These are phyloP conservation scores for Muraenolepis orangiensis DNA, from an alignment of 2,797 vertebrate genomes.

Conservation along the genomic window DNA sequence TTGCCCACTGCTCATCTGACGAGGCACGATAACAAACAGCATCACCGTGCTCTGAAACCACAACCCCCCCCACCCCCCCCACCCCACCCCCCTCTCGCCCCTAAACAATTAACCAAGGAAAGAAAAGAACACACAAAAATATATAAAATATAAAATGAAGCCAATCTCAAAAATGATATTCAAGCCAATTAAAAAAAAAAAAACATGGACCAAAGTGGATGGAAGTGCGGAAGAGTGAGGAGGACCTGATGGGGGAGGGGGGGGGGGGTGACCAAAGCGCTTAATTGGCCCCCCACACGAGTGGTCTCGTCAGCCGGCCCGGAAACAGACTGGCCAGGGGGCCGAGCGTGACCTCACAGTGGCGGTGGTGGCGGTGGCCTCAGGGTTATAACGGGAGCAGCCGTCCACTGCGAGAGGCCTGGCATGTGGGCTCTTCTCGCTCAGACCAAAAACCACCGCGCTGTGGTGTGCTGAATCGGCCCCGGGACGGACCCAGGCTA, in stretches of 20 bases:
- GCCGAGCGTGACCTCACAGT: not conserved
- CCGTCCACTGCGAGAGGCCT: conserved; percentile 54
- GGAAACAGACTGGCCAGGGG: conserved; percentile 48
- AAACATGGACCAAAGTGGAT: not conserved
- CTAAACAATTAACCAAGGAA: not conserved
- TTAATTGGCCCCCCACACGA: conserved; percentile 58
- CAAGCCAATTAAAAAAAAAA: too few species aligned
- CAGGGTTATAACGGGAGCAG: conserved; percentile 65
- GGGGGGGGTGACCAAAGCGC: conserved; percentile 47
- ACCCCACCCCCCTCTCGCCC: not conserved
- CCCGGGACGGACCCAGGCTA: conserved; percentile 51
- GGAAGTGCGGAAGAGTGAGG: not conserved
- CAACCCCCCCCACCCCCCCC: not conserved
- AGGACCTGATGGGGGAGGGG: not conserved
- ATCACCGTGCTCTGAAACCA: not conserved
- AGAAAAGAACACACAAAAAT: not conserved
- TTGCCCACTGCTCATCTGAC: not conserved
- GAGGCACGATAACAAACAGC: not conserved
- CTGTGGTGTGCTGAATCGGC: conserved; percentile 43
- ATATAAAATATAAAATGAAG: not conserved
- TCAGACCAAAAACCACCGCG: conserved; percentile 43
- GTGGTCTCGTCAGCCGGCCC: conserved; percentile 56
- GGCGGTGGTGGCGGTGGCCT: conserved; percentile 60
- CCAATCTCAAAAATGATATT: too few species aligned
- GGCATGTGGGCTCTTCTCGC: conserved; percentile 41